A percentile compares a stretch with the other conserved stretches of the same genome.
Conservation (phyloP, 2,888 invertebrate species). For the Lobophora halterata region DNA sequence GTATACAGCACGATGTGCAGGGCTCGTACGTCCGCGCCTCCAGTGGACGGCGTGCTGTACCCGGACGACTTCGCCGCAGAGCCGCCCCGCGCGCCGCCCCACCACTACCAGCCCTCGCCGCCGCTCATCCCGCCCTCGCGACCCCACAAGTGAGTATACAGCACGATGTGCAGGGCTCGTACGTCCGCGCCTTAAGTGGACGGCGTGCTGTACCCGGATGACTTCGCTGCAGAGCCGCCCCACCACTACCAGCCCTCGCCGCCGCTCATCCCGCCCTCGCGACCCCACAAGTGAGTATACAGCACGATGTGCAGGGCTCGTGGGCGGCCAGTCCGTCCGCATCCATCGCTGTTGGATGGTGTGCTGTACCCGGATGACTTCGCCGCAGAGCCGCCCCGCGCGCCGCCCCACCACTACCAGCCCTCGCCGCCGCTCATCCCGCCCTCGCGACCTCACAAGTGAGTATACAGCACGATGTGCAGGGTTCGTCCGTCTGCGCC, state of each 20-base stretch:
- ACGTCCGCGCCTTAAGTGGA: too few relatives aligned
- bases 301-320: too few relatives aligned
- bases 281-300: constrained; percentile 50
- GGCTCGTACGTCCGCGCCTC: constrained; percentile 67
- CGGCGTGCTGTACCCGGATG: too few relatives aligned
- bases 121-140: constrained; percentile 68
- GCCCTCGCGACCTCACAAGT: constrained; percentile 55
- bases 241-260: constrained; percentile 63
- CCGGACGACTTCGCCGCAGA: constrained; percentile 83
- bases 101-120: constrained; percentile 61
- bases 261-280: constrained; percentile 67
- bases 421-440: constrained; percentile 69
- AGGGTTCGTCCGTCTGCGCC: constrained; percentile 69
- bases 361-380: constrained; percentile 9
- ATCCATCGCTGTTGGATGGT: too few relatives aligned
- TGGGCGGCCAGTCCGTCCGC: constrained; percentile 61
- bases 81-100: constrained; percentile 71
- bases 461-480: constrained; percentile 20
- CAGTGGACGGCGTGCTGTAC: constrained; percentile 79
- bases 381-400: constrained; percentile 71
- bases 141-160: constrained; percentile 51
- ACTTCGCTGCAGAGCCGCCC: constrained; percentile 53
- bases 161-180: too few relatives aligned
- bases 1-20: constrained; percentile 29
- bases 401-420: constrained; percentile 62